Percentiles rank a stretch among this genome's conserved stretches.
Evolutionary conservation across 2,113 vertebrate species (phyloP).

Genomic region (Eonycteris spelaea): DNA sequence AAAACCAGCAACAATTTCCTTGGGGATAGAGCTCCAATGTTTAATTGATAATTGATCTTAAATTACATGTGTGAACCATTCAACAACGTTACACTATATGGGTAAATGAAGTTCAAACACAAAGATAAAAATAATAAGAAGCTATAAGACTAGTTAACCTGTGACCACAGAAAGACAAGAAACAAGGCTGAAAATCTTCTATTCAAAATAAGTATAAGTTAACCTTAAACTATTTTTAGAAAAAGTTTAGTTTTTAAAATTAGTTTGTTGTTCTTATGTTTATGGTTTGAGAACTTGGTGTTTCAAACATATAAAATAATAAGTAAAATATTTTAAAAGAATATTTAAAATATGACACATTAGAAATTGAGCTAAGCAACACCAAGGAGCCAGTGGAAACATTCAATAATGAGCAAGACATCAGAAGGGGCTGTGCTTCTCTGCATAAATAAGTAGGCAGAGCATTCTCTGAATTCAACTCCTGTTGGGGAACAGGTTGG

Average conservation of each 20-base stretch:
- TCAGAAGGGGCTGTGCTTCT: neutral
- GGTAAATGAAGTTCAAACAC: neutral
- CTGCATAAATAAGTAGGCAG: neutral
- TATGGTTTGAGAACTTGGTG: neutral
- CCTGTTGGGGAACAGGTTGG: neutral
- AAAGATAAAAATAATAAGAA: neutral
- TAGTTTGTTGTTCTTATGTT: neutral
- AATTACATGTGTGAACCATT: neutral
- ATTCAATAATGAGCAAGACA: neutral
- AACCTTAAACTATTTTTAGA: neutral
- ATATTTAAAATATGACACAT: neutral
- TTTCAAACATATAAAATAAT: neutral
- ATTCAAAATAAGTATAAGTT: neutral
- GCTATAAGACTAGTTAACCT: neutral
- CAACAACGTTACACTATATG: neutral
- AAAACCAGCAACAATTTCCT: constrained; percentile 45
- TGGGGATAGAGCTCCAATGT: neutral
- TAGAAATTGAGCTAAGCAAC: neutral
- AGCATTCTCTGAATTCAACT: neutral
- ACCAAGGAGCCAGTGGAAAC: neutral
- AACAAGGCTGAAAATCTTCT: neutral
- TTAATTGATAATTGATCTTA: constrained; percentile 34
- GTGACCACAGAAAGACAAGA: constrained; percentile 3
- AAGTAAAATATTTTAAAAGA: constrained; percentile 34
- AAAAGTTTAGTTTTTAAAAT: neutral